Evolutionary conservation across 2,888 invertebrate species (phyloP).

Genomic region (Microplitis manilae): DNA sequence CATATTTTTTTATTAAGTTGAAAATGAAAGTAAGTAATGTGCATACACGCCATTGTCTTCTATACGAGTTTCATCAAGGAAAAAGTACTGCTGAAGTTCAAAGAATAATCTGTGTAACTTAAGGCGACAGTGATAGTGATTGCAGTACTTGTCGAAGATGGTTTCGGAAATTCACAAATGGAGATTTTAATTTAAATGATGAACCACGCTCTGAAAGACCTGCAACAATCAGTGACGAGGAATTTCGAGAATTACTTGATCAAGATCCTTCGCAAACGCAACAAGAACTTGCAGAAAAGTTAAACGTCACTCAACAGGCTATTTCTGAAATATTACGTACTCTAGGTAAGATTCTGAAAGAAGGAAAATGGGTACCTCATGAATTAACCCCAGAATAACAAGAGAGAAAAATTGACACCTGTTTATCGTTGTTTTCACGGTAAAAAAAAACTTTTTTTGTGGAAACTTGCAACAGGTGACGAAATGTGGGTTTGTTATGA

Average conservation of each 20-base stretch:
- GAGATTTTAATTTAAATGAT: too few species aligned
- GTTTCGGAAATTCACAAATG: too few species aligned
- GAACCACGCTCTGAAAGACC: too few species aligned
- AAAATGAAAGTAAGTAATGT: too few species aligned
- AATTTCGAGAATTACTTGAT: constrained; percentile 46
- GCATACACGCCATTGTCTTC: too few species aligned
- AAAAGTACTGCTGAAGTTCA: too few species aligned
- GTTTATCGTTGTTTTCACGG: constrained; percentile 45
- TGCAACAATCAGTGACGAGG: not conserved
- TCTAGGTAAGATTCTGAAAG: constrained; percentile 54
- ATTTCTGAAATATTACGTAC: constrained; percentile 52
- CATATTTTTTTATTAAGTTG: too few species aligned
- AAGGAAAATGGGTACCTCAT: constrained; percentile 53
- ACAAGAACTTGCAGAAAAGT: constrained; percentile 38
- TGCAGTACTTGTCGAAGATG: too few species aligned
- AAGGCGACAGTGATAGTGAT: too few species aligned
- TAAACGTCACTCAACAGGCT: constrained; percentile 47
- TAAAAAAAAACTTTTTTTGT: constrained; percentile 46
- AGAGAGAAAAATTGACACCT: constrained; percentile 45
- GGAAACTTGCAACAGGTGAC: constrained; percentile 12
- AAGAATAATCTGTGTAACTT: too few species aligned
- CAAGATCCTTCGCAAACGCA: constrained; percentile 45
- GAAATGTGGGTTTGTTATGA: constrained; percentile 44
- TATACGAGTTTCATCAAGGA: too few species aligned
- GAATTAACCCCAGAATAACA: constrained; percentile 48